Conservation (phyloP, 2,797 vertebrate genomes). For the Enteromius treurensis region DNA sequence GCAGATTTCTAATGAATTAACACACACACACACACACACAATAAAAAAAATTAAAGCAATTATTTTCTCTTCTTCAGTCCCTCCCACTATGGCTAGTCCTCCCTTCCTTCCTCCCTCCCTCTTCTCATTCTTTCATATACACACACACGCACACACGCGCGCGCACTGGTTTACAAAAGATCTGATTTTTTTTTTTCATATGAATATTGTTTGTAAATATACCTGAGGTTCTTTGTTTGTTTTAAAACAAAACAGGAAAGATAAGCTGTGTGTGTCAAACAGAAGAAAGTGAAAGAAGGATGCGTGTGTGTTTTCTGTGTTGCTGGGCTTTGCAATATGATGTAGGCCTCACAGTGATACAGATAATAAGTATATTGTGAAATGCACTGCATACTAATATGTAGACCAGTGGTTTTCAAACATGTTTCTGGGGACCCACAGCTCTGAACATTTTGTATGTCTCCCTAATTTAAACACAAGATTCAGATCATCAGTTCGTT, state of each 20-base stretch:
- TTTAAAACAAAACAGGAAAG: background rate
- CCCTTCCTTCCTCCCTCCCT: background rate
- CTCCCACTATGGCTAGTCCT: background rate
- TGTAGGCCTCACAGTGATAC: background rate
- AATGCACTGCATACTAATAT: background rate
- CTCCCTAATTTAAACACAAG: too few relatives aligned
- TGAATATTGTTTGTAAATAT: too few relatives aligned
- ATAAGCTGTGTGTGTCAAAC: background rate
- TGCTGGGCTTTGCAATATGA: background rate
- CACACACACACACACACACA: background rate
- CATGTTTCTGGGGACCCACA: too few relatives aligned
- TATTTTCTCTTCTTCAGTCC: constrained; percentile 9
- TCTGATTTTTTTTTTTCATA: background rate
- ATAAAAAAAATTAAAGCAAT: too few relatives aligned
- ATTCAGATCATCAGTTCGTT: too few relatives aligned
- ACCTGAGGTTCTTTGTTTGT: too few relatives aligned
- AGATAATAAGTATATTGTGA: background rate
- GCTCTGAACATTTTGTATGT: too few relatives aligned
- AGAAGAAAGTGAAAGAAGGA: background rate
- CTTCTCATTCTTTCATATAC: constrained; percentile 16
- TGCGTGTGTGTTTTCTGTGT: background rate
- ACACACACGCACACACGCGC: constrained; percentile 37
- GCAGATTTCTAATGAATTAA: background rate
- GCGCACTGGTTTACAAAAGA: background rate
- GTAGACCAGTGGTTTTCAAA: too few relatives aligned